Conservation (phyloP, 37 sponge, comb jelly and placozoan species). For the Beroe forskalii region DNA sequence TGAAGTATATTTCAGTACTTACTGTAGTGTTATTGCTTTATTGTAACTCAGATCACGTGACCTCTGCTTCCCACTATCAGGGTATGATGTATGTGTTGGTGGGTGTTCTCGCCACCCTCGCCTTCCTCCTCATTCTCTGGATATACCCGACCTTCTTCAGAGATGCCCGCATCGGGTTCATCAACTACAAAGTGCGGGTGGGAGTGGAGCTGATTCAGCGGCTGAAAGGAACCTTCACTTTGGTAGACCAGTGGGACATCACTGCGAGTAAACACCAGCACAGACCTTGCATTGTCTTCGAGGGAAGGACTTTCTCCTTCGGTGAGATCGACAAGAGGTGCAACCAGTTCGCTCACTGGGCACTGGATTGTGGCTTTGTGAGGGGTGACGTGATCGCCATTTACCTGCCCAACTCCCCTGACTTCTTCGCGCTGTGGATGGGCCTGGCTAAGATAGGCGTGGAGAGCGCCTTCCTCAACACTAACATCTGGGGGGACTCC, state of each 20-base stretch:
- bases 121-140: slow-evolving; percentile 16
- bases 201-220: slow-evolving; percentile 48
- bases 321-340: not conserved
- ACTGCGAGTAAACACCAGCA: not conserved
- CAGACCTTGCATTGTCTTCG: slow-evolving; percentile 39
- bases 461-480: slow-evolving; percentile 81
- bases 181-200: slow-evolving; percentile 63
- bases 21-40: no score
- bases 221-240: slow-evolving; percentile 51
- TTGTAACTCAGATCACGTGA: no score
- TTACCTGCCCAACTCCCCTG: slow-evolving; percentile 81
- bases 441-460: slow-evolving; percentile 86
- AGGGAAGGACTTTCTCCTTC: slow-evolving; percentile 32
- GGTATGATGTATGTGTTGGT: not conserved
- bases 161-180: slow-evolving; percentile 60
- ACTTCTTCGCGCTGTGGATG: slow-evolving; percentile 72
- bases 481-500: slow-evolving; percentile 75
- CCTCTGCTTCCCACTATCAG: no score
- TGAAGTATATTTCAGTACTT: no score
- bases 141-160: slow-evolving; percentile 62
- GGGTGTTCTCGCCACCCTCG: not conserved
- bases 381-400: slow-evolving; percentile 78
- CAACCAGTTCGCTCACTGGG: slow-evolving; percentile 57
- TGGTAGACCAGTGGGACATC: slow-evolving; percentile 54
- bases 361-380: slow-evolving; percentile 64